Percentiles rank a stretch among this genome's conserved stretches.
Conservation (phyloP, 2,797 vertebrate genomes). For the Petrocephalus sullivani region DNA sequence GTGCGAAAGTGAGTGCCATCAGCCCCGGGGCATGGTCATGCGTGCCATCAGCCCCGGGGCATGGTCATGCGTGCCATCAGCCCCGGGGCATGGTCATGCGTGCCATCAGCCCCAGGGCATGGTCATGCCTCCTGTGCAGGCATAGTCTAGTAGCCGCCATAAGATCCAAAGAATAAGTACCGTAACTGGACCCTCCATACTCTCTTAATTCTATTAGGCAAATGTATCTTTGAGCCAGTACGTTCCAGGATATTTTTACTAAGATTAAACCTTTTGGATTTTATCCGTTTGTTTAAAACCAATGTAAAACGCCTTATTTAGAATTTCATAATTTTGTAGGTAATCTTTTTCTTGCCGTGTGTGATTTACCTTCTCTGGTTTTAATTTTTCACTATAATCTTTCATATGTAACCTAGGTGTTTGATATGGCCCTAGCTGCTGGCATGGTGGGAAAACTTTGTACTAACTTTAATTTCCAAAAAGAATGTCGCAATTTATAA, state of each 20-base stretch:
- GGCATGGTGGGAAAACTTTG: background rate
- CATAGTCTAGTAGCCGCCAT: background rate
- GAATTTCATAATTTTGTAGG: background rate
- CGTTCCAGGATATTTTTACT: background rate
- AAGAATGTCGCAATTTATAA: background rate
- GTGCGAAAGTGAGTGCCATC: constrained; percentile 71
- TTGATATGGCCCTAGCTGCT: background rate
- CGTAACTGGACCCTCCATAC: background rate
- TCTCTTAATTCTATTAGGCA: background rate
- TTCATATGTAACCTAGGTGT: too few relatives aligned
- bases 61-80: constrained; percentile 23
- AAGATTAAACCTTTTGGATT: background rate
- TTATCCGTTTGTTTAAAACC: background rate
- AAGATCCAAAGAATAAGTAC: background rate
- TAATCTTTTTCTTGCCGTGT: background rate
- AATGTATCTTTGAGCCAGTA: background rate
- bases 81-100: constrained; percentile 24
- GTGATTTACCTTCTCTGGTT: background rate
- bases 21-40: background rate
- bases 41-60: constrained; percentile 17
- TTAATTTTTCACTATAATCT: background rate
- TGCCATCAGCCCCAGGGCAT: background rate
- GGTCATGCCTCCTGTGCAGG: background rate
- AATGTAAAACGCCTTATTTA: background rate
- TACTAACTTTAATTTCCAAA: background rate